A percentile compares a stretch with the other conserved stretches of the same genome.
Evolutionary conservation across 2,797 vertebrate species (phyloP).

Genomic region (Coracias cyanogaster): DNA sequence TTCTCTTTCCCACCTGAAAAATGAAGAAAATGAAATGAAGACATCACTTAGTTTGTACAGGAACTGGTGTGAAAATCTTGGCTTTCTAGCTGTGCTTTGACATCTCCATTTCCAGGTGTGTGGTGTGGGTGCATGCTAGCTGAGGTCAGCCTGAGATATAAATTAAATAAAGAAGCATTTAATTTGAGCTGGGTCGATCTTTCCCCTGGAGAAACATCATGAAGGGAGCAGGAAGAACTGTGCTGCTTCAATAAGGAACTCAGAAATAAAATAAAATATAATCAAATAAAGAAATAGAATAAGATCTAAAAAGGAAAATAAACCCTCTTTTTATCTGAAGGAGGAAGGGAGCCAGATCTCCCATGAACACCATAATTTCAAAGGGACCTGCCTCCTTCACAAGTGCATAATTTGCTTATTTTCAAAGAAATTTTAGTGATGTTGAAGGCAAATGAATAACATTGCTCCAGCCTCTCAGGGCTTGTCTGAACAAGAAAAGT

Average conservation of each 20-base stretch:
- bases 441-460: conserved; percentile 28
- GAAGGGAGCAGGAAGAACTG: background rate
- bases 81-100: background rate
- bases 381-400: background rate
- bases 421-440: conserved; percentile 52
- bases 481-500: conserved; percentile 54
- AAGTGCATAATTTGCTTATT: conserved; percentile 51
- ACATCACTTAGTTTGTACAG: background rate
- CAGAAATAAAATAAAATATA: background rate
- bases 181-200: background rate
- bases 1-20: background rate
- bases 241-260: background rate
- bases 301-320: background rate
- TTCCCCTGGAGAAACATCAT: conserved; percentile 16
- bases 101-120: conserved; percentile 47
- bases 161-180: conserved; percentile 10
- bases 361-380: background rate
- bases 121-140: background rate
- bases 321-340: background rate
- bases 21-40: background rate
- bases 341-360: background rate
- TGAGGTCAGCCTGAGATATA: conserved; percentile 33
- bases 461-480: background rate
- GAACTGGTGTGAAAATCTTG: background rate
- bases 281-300: background rate